A percentile compares a stretch with the other conserved stretches of the same genome.
phyloP scores from a whole-genome alignment of 2,797 vertebrate genomes.

The Falco rusticolus region DNA sequence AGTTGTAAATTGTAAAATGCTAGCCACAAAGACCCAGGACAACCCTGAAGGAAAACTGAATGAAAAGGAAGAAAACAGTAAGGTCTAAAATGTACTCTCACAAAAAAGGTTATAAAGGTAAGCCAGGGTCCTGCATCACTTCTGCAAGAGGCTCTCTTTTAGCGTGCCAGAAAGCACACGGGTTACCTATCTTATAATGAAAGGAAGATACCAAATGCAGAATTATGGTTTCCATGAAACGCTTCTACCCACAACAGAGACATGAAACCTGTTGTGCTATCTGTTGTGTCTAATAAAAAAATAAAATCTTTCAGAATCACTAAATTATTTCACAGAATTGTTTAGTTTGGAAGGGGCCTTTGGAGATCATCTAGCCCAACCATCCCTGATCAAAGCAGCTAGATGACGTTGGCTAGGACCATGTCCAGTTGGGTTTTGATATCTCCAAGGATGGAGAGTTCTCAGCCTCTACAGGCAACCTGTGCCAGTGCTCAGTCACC shows the following conservation, averaged over 20 bases:
- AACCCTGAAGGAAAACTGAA: not conserved
- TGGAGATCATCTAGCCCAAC: not conserved
- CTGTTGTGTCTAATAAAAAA: not conserved
- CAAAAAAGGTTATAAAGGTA: not conserved
- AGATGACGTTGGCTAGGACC: not conserved
- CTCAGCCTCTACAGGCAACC: too few relatives aligned
- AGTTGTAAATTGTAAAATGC: not conserved
- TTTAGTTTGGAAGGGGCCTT: not conserved
- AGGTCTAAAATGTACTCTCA: not conserved
- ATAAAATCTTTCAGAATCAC: too few relatives aligned
- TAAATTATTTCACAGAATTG: too few relatives aligned
- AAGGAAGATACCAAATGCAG: not conserved
- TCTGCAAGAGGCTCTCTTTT: not conserved
- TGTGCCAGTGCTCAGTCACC: not conserved
- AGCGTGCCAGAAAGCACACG: not conserved
- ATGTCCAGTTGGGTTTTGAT: too few relatives aligned
- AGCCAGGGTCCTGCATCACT: not conserved
- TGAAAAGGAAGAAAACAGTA: not conserved
- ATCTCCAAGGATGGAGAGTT: too few relatives aligned
- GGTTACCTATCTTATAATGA: not conserved
- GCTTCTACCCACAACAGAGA: not conserved
- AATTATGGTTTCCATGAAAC: not conserved
- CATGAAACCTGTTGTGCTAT: not conserved
- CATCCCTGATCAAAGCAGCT: not conserved
- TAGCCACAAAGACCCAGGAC: not conserved